Percentiles rank a stretch among this genome's conserved stretches.
Evolutionary conservation across 2,888 invertebrate genomes (phyloP).

Genomic region (Campopleginae sp.): DNA sequence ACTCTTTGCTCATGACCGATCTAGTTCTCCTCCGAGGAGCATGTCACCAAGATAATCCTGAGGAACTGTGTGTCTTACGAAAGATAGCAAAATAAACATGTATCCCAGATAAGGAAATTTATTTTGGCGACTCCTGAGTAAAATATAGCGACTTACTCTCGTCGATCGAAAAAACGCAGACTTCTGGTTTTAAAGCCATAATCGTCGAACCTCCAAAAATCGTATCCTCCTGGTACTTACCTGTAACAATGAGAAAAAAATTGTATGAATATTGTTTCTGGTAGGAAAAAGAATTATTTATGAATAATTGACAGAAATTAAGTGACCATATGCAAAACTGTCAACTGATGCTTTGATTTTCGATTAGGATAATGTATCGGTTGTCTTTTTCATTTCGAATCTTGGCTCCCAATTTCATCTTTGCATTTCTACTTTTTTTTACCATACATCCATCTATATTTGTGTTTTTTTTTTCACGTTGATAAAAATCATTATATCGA

Average conservation of each 20-base stretch:
- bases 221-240: constrained; percentile 36
- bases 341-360: neutral
- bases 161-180: neutral
- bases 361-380: neutral
- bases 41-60: constrained; percentile 61
- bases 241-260: constrained; percentile 24
- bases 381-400: neutral
- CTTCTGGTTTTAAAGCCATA: neutral
- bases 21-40: constrained; percentile 19
- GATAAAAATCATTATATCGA: constrained; percentile 14
- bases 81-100: constrained; percentile 63
- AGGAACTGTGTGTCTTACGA: constrained; percentile 60
- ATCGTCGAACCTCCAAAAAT: neutral
- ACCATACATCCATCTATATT: too few species aligned
- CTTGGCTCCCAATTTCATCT: neutral
- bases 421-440: neutral
- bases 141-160: neutral
- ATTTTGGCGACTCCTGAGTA: constrained; percentile 11
- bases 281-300: neutral
- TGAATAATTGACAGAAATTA: neutral
- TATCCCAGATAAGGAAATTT: constrained; percentile 20
- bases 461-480: neutral
- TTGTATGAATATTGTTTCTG: neutral
- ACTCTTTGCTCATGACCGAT: constrained; percentile 51
- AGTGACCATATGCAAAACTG: neutral